Conservation (phyloP, 2,113 vertebrate genomes). For the Chaetops frenatus region DNA sequence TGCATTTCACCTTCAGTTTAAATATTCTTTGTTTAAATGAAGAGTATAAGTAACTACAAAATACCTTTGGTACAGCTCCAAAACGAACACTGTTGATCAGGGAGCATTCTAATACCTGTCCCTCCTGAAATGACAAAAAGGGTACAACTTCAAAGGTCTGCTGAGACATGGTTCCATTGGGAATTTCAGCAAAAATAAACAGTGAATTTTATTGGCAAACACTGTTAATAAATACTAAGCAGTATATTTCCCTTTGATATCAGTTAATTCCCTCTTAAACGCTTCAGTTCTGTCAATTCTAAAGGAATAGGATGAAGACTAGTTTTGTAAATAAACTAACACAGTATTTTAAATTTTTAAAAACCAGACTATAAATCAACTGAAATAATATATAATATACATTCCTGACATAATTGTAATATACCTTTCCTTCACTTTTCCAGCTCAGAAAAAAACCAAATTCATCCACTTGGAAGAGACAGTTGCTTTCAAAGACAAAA, state of each 20-base stretch:
- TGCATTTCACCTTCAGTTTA: background rate
- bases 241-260: background rate
- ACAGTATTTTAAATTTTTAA: background rate
- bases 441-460: conserved; percentile 96
- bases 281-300: background rate
- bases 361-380: background rate
- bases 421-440: conserved; percentile 98
- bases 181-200: background rate
- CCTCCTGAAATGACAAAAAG: conserved; percentile 79
- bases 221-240: background rate
- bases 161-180: background rate
- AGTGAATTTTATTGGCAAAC: background rate
- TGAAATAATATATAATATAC: background rate
- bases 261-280: background rate
- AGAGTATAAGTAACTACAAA: background rate
- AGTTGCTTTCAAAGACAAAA: conserved; percentile 91
- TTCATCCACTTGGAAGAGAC: conserved; percentile 92
- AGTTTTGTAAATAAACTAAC: background rate
- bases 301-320: background rate
- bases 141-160: background rate
- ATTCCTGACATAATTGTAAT: background rate
- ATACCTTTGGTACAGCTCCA: conserved; percentile 88
- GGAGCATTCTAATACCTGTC: conserved; percentile 95
- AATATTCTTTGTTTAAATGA: background rate
- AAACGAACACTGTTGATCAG: conserved; percentile 96